phyloP scores from a whole-genome alignment of 2,113 vertebrate genomes.

The Plecotus auritus region DNA sequence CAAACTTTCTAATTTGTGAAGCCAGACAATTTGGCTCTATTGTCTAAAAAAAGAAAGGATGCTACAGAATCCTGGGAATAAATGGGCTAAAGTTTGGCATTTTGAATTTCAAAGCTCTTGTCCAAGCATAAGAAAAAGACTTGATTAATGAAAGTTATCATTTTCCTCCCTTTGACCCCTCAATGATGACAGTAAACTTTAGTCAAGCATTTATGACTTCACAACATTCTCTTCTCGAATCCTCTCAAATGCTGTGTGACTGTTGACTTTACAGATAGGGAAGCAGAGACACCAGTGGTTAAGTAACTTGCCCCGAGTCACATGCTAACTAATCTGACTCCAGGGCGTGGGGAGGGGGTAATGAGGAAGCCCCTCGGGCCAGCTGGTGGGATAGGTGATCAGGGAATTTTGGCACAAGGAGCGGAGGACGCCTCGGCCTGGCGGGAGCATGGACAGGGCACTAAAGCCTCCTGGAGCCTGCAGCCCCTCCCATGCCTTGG shows the following conservation, averaged over 20 bases:
- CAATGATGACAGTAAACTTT: background rate
- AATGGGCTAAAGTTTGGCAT: background rate
- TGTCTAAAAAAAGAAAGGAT: background rate
- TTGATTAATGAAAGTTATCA: background rate
- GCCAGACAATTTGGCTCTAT: background rate
- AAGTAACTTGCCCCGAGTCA: background rate
- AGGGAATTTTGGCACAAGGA: background rate
- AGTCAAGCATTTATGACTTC: background rate
- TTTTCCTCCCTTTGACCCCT: background rate
- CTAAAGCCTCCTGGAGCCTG: background rate
- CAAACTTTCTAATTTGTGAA: background rate
- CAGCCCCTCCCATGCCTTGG: background rate
- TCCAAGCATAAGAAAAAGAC: background rate
- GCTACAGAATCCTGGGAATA: background rate
- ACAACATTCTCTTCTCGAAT: background rate
- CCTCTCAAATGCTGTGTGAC: background rate
- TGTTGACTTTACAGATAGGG: background rate
- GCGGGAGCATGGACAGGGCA: background rate
- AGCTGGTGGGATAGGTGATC: background rate
- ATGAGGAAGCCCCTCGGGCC: no score
- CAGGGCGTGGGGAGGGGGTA: background rate
- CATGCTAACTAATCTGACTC: background rate
- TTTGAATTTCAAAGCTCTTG: constrained; percentile 1
- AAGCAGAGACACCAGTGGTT: background rate
- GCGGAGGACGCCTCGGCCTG: background rate